Conservation (phyloP, 2,888 invertebrate species). For the Spilarctia lutea region DNA sequence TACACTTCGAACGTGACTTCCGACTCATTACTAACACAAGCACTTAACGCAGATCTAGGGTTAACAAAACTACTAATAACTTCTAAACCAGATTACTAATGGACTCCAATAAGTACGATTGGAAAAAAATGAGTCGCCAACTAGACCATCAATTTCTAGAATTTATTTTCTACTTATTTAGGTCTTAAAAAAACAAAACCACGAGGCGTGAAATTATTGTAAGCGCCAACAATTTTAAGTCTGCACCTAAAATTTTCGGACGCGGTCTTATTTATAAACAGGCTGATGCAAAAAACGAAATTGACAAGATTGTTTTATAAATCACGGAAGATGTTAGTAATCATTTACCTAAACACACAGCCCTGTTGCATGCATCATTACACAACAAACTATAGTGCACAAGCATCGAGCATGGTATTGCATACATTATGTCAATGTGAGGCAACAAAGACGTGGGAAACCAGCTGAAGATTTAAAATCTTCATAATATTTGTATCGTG, state of each 20-base stretch:
- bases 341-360: conserved; percentile 21
- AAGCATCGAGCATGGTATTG: conserved; percentile 64
- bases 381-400: conserved; percentile 59
- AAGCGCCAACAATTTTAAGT: conserved; percentile 1
- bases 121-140: background rate
- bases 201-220: conserved; percentile 13
- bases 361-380: conserved; percentile 50
- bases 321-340: conserved; percentile 16
- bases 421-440: conserved; percentile 74
- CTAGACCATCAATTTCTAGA: background rate
- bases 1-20: background rate
- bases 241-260: background rate
- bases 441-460: conserved; percentile 77
- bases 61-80: background rate
- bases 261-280: background rate
- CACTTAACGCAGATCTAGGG: background rate
- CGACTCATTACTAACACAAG: background rate
- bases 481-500: conserved; percentile 80
- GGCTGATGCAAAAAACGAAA: background rate
- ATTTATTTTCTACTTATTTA: background rate
- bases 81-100: background rate
- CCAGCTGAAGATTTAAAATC: conserved; percentile 72
- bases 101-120: background rate
- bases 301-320: conserved; percentile 11
- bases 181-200: conserved; percentile 3